These are phyloP conservation scores for Malurus elegans DNA, from an alignment of 2,113 vertebrate species.

Conservation along the genomic window DNA sequence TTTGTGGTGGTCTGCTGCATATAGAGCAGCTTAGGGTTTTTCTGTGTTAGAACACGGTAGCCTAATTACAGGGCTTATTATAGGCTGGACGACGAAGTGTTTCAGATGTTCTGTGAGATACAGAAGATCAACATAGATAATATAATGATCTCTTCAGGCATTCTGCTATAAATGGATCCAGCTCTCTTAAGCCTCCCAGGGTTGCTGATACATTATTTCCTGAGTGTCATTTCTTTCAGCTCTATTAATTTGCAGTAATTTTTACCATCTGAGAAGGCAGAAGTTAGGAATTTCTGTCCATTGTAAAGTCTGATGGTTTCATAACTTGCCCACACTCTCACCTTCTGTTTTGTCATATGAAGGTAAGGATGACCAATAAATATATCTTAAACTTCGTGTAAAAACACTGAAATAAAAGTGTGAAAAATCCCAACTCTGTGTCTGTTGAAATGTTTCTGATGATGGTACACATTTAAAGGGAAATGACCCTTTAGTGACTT, in stretches of 20 bases:
- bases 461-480: neutral
- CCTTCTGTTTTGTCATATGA: neutral
- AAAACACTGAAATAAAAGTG: neutral
- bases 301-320: neutral
- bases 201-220: neutral
- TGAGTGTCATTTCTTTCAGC: neutral
- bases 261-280: neutral
- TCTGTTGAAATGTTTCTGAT: neutral
- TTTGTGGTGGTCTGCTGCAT: neutral
- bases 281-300: neutral
- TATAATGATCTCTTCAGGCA: neutral
- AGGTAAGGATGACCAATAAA: neutral
- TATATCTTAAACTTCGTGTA: neutral
- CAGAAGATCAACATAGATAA: neutral
- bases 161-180: neutral
- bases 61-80: slow-evolving; percentile 12
- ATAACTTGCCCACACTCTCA: neutral
- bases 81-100: neutral
- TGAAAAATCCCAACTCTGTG: neutral
- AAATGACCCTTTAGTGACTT: neutral
- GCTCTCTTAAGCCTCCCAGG: neutral
- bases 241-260: neutral
- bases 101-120: neutral
- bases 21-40: neutral
- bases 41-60: neutral